Conservation (phyloP, 2,113 vertebrate genomes). For the Elaphurus davidianus region DNA sequence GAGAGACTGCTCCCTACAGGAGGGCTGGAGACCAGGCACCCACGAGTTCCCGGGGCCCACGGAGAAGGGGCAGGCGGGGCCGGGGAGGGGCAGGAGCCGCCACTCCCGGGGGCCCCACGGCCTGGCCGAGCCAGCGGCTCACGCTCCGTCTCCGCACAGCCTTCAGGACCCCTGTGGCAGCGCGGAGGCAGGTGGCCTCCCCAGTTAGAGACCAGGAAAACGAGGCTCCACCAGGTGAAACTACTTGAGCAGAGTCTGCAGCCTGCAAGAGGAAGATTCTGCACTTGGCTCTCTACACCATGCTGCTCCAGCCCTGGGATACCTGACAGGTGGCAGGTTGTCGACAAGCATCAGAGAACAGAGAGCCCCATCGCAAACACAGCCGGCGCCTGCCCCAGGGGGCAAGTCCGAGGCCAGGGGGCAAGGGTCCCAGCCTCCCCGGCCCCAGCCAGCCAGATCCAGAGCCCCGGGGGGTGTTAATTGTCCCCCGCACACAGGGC, state of each 20-base stretch:
- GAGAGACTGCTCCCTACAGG: rapidly evolving
- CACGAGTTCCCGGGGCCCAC: neutral
- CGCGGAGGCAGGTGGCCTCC: neutral
- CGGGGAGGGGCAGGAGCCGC: neutral
- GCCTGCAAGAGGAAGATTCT: neutral
- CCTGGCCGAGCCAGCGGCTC: too few relatives aligned
- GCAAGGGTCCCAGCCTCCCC: neutral
- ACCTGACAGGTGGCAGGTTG: rapidly evolving
- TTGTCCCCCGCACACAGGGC: rapidly evolving
- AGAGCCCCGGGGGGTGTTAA: neutral
- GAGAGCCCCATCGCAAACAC: too few relatives aligned
- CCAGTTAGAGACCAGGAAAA: neutral
- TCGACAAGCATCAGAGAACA: neutral
- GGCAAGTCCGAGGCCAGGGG: neutral
- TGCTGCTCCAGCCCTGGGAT: rapidly evolving
- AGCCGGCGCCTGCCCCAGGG: rapidly evolving
- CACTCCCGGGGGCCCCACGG: rapidly evolving
- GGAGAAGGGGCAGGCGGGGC: neutral
- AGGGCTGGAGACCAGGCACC: neutral
- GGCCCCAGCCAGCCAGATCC: rapidly evolving
- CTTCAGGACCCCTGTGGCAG: neutral
- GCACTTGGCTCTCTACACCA: rapidly evolving
- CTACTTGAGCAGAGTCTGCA: neutral
- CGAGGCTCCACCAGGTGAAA: rapidly evolving
- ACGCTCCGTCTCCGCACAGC: rapidly evolving